Evolutionary conservation across 2,888 invertebrate genomes (phyloP), one percentile per base, ranked within the genome.

Genomic region (Melieria crassipennis): DNA sequence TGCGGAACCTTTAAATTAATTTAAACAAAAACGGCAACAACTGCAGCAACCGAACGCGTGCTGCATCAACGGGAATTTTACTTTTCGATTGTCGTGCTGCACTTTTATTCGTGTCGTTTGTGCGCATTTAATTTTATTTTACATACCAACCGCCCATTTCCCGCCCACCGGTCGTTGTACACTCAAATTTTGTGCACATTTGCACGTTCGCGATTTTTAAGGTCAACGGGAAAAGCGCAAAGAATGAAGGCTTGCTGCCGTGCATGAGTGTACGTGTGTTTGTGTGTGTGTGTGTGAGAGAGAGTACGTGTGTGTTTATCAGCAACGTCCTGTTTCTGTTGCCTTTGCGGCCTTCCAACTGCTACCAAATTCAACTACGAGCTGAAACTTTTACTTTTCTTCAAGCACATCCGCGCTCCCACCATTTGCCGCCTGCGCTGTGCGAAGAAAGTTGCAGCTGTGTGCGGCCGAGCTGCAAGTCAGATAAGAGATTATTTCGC

Each of bases 401-500:
- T 9, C n/a, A 42, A 6, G 47, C 45, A 47, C 30, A 10, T 66
- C 48, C 42, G 66, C 48, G 30, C 45, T 11, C 13, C 42, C 58
- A n/a, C 9, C 3, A 9, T 43, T 43, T 46, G 30, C 47, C 13
- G n/a, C 9, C 30, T 65, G 30, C 50, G 42, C n/a, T 47, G 16
- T 62, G 13, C 30, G 30, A 30, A 30, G 30, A 30, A 30, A 30
- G 5, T 4, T 46, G n/a, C 5, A 5, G 11, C 50, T 58, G 6
- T 13, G 43, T 50, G 4, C 43, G 13, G 7, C 45, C 45, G n/a
- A n/a, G 52, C n/a, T 43, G 57, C 47, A 66, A 58, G 43, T 66
- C 48, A 66, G 66, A 58, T 66, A 66, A 66, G 50, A 66, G 58
- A 66, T 66, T 66, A 66, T 66, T 66, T 58, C 48, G 58, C 66